Conservation (phyloP, 1,140 invertebrate genomes). For the Manduca sexta region DNA sequence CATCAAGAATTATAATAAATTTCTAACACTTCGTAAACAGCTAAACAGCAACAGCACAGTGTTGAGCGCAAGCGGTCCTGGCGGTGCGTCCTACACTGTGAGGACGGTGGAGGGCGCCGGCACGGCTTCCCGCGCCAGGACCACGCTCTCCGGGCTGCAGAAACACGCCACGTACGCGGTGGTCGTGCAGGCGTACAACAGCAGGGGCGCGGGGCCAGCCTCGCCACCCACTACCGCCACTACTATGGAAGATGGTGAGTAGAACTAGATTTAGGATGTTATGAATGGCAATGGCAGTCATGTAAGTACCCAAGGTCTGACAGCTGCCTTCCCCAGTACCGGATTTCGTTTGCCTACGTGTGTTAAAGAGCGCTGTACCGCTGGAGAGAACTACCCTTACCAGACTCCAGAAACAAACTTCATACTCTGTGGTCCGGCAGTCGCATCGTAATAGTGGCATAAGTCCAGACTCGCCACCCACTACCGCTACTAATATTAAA, state of each 20-base stretch:
- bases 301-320: too few relatives aligned
- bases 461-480: too few relatives aligned
- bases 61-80: constrained; percentile 56
- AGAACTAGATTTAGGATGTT: neutral
- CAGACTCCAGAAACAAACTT: too few relatives aligned
- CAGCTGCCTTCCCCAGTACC: too few relatives aligned
- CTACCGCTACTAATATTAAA: too few relatives aligned
- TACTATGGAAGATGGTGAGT: constrained; percentile 91
- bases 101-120: constrained; percentile 85
- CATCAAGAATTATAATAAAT: too few relatives aligned
- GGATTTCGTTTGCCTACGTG: too few relatives aligned
- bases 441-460: too few relatives aligned
- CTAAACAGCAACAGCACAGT: constrained; percentile 60
- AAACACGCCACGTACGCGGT: constrained; percentile 93
- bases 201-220: constrained; percentile 89
- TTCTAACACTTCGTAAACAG: too few relatives aligned
- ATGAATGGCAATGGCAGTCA: neutral
- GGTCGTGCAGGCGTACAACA: constrained; percentile 94
- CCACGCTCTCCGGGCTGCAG: constrained; percentile 79
- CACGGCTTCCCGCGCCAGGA: constrained; percentile 62
- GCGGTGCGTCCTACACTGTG: constrained; percentile 76
- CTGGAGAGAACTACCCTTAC: too few relatives aligned
- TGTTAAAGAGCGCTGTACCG: too few relatives aligned
- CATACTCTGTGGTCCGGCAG: too few relatives aligned
- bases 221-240: constrained; percentile 86